A percentile compares a stretch with the other conserved stretches of the same genome.
Evolutionary conservation across 2,888 invertebrate species (phyloP).

Genomic region (Eupithecia dodoneata): DNA sequence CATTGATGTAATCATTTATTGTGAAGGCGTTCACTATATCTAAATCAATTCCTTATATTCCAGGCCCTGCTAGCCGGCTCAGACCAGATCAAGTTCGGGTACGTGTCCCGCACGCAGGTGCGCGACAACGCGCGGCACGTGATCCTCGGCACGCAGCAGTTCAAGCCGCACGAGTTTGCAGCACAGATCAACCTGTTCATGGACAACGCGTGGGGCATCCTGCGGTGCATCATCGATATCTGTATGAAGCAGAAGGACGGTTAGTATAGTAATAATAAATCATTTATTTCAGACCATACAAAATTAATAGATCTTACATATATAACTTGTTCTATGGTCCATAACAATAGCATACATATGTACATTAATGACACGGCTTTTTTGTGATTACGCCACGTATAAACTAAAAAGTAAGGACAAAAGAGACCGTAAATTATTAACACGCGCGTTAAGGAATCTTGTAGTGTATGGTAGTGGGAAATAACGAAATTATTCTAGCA

Average conservation of each 20-base stretch:
- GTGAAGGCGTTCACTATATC: neutral
- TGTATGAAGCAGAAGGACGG: conserved; percentile 99
- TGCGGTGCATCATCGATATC: conserved; percentile 98
- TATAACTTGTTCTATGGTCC: too few relatives aligned
- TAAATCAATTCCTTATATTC: neutral
- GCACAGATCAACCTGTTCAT: conserved; percentile 99
- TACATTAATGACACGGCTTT: too few relatives aligned
- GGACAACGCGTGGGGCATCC: conserved; percentile 99
- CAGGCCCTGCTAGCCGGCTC: conserved; percentile 95
- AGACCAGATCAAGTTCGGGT: conserved; percentile 99
- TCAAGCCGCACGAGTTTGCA: conserved; percentile 99
- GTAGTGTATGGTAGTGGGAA: too few relatives aligned
- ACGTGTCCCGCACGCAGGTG: conserved; percentile 97
- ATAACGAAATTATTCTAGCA: too few relatives aligned
- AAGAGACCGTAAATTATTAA: too few relatives aligned
- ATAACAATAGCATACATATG: too few relatives aligned
- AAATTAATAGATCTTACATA: too few relatives aligned
- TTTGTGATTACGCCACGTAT: too few relatives aligned
- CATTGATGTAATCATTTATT: too few relatives aligned
- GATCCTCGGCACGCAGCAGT: conserved; percentile 98
- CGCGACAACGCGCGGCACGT: conserved; percentile 98
- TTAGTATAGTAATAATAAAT: conserved; percentile 51
- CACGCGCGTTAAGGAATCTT: too few relatives aligned
- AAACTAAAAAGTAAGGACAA: too few relatives aligned
- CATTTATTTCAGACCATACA: too few relatives aligned